Evolutionary conservation across 2,797 vertebrate genomes (phyloP).

Genomic region (Clangula hyemalis): DNA sequence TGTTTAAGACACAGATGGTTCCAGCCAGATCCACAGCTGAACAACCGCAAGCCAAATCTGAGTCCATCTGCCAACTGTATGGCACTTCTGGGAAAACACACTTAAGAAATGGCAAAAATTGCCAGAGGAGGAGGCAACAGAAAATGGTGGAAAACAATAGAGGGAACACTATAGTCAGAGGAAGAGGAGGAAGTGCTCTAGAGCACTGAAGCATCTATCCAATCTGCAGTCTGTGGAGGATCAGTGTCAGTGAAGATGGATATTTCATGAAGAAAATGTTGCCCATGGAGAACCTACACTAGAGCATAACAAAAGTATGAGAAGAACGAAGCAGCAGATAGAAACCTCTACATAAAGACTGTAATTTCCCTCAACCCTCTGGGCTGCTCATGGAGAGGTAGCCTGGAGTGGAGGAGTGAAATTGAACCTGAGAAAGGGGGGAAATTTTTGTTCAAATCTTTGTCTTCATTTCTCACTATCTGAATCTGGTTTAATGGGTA

Average conservation of each 20-base stretch:
- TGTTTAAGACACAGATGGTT: background rate
- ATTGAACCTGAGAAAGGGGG: background rate
- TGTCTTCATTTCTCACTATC: background rate
- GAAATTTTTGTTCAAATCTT: background rate
- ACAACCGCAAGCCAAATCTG: background rate
- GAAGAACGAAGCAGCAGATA: background rate
- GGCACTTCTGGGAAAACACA: background rate
- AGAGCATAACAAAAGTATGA: background rate
- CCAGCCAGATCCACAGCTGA: background rate
- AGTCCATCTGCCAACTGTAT: background rate
- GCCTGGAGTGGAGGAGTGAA: background rate
- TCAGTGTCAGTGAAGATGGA: background rate
- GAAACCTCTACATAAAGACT: background rate
- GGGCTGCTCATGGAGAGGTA: background rate
- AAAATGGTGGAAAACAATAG: background rate
- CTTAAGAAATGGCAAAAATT: background rate
- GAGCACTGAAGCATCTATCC: background rate
- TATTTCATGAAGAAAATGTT: background rate
- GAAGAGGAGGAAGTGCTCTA: background rate
- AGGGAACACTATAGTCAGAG: background rate
- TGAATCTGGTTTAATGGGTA: background rate
- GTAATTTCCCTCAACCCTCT: accelerated
- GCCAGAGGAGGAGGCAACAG: background rate
- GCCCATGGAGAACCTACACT: accelerated
- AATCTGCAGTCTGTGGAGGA: background rate